These are phyloP conservation scores for Amphipyra tragopoginis DNA, from an alignment of 2,888 invertebrate genomes.

Conservation along the genomic window DNA sequence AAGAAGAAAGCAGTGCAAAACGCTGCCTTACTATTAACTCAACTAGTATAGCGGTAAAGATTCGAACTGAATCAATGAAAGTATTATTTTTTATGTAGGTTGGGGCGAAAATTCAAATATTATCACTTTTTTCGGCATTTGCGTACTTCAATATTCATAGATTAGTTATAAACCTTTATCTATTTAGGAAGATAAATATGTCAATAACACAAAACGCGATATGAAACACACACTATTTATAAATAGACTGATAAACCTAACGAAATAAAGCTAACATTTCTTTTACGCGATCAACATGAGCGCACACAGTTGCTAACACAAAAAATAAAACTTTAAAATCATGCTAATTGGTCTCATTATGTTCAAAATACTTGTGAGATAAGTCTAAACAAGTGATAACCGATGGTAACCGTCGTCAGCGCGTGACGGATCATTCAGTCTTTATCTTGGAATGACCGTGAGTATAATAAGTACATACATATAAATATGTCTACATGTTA, in stretches of 20 bases:
- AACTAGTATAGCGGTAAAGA: no score
- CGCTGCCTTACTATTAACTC: no score
- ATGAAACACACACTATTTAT: not conserved
- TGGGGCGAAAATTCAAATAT: no score
- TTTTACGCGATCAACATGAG: not conserved
- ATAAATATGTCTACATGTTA: slow-evolving; percentile 3
- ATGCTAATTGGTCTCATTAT: not conserved
- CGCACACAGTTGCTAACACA: no score
- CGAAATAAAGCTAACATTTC: not conserved
- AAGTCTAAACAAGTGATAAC: slow-evolving; percentile 1
- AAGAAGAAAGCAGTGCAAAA: no score
- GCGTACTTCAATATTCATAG: not conserved
- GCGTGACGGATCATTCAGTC: slow-evolving; percentile 25
- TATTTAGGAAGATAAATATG: slow-evolving; percentile 24
- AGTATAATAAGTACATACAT: slow-evolving; percentile 13
- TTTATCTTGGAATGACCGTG: slow-evolving; percentile 38
- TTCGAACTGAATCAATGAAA: no score
- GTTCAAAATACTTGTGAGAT: not conserved
- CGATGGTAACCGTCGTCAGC: slow-evolving; percentile 1
- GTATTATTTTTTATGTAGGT: no score
- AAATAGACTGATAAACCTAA: slow-evolving; percentile 8
- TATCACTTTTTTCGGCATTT: no score
- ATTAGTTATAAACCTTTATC: slow-evolving; percentile 1
- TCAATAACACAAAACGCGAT: slow-evolving; percentile 11
- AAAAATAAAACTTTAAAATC: not conserved